phyloP scores from a whole-genome alignment of 1,140 invertebrate species.

The Marisa cornuarietis region DNA sequence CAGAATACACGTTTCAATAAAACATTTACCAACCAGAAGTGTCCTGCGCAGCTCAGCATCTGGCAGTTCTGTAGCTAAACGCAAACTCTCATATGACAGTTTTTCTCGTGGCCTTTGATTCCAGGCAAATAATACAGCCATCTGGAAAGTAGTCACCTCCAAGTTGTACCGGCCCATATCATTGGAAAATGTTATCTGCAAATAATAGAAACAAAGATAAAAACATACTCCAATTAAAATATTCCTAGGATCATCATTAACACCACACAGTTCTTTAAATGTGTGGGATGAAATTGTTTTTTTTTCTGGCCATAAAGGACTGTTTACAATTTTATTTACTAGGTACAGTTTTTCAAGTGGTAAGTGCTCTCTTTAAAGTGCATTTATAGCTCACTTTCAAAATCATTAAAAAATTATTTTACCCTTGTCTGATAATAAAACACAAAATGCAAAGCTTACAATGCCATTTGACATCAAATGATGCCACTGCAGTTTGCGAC shows the following conservation, averaged over 20 bases:
- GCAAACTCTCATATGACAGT: slow-evolving; percentile 94
- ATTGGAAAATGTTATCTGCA: slow-evolving; percentile 92
- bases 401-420: background rate
- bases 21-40: slow-evolving; percentile 77
- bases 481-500: slow-evolving; percentile 99
- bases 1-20: background rate
- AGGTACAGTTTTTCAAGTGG: background rate
- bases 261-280: no score
- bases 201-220: slow-evolving; percentile 17
- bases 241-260: no score
- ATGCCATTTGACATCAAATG: slow-evolving; percentile 99
- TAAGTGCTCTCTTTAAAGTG: no score
- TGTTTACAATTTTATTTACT: background rate
- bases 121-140: slow-evolving; percentile 99
- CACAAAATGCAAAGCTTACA: slow-evolving; percentile 39
- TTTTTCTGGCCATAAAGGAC: background rate
- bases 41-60: slow-evolving; percentile 95
- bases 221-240: background rate
- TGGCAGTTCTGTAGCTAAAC: slow-evolving; percentile 94
- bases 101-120: slow-evolving; percentile 91
- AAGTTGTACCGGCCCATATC: slow-evolving; percentile 92
- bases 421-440: background rate
- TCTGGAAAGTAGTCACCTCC: slow-evolving; percentile 99
- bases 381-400: background rate
- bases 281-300: background rate